Conservation (phyloP, 1,140 invertebrate species). For the Danaus plexippus region DNA sequence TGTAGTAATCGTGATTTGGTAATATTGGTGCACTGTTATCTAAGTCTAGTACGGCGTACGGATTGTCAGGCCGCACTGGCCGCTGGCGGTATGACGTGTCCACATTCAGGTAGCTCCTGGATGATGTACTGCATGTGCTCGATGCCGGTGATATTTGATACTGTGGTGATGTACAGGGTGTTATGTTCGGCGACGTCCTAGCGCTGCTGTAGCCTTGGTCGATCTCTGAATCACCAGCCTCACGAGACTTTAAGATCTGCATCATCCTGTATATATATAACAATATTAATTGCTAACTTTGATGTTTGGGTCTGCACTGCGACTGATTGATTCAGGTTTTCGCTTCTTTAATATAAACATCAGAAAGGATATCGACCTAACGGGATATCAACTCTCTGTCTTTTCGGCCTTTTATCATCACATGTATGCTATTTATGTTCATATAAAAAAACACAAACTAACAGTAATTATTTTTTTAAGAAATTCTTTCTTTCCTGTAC, state of each 20-base stretch:
- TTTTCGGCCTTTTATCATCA: conserved; percentile 64
- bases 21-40: conserved; percentile 23
- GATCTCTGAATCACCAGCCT: conserved; percentile 37
- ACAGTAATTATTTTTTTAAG: too few relatives aligned
- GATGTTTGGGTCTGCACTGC: conserved; percentile 2
- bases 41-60: conserved; percentile 41
- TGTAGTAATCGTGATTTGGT: conserved; percentile 33
- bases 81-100: conserved; percentile 35
- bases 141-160: conserved; percentile 41
- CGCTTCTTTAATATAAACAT: conserved; percentile 60
- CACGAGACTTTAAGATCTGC: conserved; percentile 52
- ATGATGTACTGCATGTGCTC: conserved; percentile 38
- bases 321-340: conserved; percentile 29
- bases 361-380: conserved; percentile 42
- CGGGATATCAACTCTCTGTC: conserved; percentile 44
- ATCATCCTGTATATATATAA: conserved; percentile 48
- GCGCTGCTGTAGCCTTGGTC: conserved; percentile 60
- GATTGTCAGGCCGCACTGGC: conserved; percentile 29
- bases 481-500: too few relatives aligned
- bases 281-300: too few relatives aligned
- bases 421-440: conserved; percentile 1
- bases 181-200: conserved; percentile 49
- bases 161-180: conserved; percentile 42
- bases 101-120: conserved; percentile 26
- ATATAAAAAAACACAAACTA: too few relatives aligned